These are phyloP conservation scores for Drosophila prosaltans DNA, from an alignment of 1,140 invertebrate genomes.

Conservation along the genomic window DNA sequence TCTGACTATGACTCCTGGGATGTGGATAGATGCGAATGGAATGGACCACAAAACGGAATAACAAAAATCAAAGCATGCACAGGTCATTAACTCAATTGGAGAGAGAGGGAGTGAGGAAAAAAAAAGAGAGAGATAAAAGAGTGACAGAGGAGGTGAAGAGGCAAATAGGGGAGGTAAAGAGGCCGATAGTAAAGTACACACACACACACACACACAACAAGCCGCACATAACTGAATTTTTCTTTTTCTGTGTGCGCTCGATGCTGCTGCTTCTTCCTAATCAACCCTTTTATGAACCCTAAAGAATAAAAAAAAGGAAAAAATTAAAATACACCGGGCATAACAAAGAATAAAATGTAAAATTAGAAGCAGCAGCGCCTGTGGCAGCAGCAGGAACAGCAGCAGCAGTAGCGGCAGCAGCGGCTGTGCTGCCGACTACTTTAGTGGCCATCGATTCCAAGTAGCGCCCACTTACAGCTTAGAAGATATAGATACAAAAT, in stretches of 20 bases:
- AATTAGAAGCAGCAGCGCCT: slow-evolving; percentile 58
- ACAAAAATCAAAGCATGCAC: slow-evolving; percentile 74
- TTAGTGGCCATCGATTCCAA: too few relatives aligned
- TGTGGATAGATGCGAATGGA: slow-evolving; percentile 9
- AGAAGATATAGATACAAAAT: not conserved
- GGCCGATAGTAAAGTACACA: slow-evolving; percentile 14
- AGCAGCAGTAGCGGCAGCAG: too few relatives aligned
- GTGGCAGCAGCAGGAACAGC: not conserved
- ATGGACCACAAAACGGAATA: slow-evolving; percentile 60
- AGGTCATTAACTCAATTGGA: slow-evolving; percentile 59
- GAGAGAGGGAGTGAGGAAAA: not conserved
- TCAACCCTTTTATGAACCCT: slow-evolving; percentile 79
- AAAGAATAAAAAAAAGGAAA: slow-evolving; percentile 29
- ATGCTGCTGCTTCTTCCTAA: slow-evolving; percentile 52
- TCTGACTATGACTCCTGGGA: not conserved
- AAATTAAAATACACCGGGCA: slow-evolving; percentile 27
- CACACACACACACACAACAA: slow-evolving; percentile 4
- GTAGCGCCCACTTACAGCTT: too few relatives aligned
- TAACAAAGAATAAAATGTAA: slow-evolving; percentile 75
- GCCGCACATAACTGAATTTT: slow-evolving; percentile 20
- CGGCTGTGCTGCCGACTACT: too few relatives aligned
- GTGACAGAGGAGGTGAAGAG: not conserved
- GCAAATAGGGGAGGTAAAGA: slow-evolving; percentile 10
- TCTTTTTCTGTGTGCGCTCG: slow-evolving; percentile 24
- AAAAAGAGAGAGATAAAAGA: not conserved